Conservation (phyloP, 2,888 invertebrate genomes). For the Caradrina kadenii region DNA sequence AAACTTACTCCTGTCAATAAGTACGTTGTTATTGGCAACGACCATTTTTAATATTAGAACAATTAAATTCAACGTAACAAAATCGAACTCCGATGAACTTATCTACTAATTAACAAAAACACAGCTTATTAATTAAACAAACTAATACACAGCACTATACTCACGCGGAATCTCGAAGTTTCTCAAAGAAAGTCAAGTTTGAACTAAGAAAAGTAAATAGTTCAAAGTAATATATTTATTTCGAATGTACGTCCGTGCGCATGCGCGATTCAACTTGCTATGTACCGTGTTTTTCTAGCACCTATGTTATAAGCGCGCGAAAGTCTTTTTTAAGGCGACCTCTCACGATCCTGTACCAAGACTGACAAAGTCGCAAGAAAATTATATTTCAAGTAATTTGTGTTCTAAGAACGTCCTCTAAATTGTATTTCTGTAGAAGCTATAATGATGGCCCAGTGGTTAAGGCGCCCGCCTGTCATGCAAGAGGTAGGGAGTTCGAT, state of each 20-base stretch:
- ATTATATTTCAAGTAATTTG: not conserved
- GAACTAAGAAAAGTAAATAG: slow-evolving; percentile 40
- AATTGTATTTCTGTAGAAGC: not conserved
- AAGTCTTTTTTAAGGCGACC: slow-evolving; percentile 34
- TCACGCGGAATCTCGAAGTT: slow-evolving; percentile 35
- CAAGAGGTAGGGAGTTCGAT: too few relatives aligned
- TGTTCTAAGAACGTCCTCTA: not conserved
- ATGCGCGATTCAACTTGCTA: slow-evolving; percentile 16
- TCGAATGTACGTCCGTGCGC: slow-evolving; percentile 31
- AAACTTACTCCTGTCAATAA: slow-evolving; percentile 11
- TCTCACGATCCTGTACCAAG: slow-evolving; percentile 35
- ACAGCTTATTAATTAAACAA: slow-evolving; percentile 15
- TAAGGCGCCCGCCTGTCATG: too few relatives aligned
- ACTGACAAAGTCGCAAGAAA: slow-evolving; percentile 33
- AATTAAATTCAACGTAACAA: not conserved
- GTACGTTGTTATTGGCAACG: slow-evolving; percentile 15
- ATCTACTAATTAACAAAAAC: slow-evolving; percentile 31
- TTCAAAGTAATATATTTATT: slow-evolving; percentile 12
- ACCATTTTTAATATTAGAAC: not conserved
- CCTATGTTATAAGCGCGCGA: slow-evolving; percentile 49
- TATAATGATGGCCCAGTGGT: too few relatives aligned
- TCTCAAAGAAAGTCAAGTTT: slow-evolving; percentile 44
- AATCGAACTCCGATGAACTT: slow-evolving; percentile 40
- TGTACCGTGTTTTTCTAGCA: slow-evolving; percentile 36
- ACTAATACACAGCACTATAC: slow-evolving; percentile 43